phyloP scores from a whole-genome alignment of 2,113 vertebrate genomes.

The Collichthys lucidus region DNA sequence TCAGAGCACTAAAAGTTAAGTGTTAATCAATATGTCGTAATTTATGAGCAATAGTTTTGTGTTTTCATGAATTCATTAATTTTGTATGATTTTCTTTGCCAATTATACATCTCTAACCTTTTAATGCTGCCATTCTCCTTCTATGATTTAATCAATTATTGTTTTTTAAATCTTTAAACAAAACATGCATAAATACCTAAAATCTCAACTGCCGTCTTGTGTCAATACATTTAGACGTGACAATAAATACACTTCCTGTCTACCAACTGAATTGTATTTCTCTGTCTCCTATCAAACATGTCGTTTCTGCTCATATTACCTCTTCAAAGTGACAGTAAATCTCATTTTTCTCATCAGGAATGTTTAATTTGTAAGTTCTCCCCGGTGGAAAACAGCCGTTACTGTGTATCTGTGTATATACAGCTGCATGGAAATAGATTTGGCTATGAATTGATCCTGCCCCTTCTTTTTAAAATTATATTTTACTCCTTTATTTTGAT shows the following conservation, averaged over 20 bases:
- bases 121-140: neutral
- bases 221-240: neutral
- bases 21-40: slow-evolving; percentile 23
- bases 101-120: neutral
- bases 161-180: neutral
- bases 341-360: neutral
- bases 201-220: neutral
- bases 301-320: neutral
- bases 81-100: neutral
- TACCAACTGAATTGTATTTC: neutral
- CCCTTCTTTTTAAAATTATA: no score
- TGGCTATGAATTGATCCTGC: no score
- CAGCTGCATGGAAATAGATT: neutral
- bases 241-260: neutral
- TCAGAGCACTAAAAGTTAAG: neutral
- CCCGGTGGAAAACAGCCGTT: neutral
- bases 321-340: no score
- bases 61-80: neutral
- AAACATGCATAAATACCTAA: neutral
- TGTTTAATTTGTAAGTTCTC: neutral
- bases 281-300: neutral
- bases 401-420: neutral
- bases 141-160: neutral
- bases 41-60: slow-evolving; percentile 13
- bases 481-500: no score